Conservation (phyloP, 2,113 vertebrate species). For the Cavia porcellus region DNA sequence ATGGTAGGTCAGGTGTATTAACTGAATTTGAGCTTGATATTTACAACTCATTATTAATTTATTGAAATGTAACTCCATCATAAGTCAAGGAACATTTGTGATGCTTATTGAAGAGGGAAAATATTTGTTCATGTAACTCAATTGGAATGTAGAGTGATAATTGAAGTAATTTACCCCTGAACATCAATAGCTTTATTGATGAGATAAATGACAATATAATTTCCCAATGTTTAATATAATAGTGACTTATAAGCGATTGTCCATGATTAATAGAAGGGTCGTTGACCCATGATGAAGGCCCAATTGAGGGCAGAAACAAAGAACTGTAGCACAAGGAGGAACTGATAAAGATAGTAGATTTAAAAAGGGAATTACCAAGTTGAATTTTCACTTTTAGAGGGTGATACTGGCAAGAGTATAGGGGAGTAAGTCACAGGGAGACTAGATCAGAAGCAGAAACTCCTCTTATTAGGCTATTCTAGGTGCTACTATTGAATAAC, state of each 20-base stretch:
- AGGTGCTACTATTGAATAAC: not conserved
- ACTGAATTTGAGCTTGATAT: not conserved
- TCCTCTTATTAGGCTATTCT: not conserved
- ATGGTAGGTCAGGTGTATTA: not conserved
- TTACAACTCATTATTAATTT: not conserved
- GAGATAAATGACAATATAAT: not conserved
- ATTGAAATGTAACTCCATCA: not conserved
- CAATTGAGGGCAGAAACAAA: not conserved
- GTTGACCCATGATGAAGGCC: not conserved
- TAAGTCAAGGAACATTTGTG: not conserved
- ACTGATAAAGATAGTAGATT: not conserved
- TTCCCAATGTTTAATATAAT: not conserved
- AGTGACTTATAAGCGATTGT: not conserved
- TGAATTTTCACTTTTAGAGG: not conserved
- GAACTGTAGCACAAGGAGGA: not conserved
- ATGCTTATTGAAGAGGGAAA: not conserved
- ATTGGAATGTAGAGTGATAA: not conserved
- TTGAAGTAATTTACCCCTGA: not conserved
- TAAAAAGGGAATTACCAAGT: not conserved
- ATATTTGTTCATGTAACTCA: not conserved
- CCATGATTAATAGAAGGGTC: not conserved
- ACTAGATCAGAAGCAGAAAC: not conserved
- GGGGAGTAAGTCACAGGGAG: not conserved
- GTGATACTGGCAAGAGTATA: not conserved
- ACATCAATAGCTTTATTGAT: not conserved